Evolutionary conservation across 2,113 vertebrate genomes (phyloP).

Genomic region (Laterallus jamaicensis): DNA sequence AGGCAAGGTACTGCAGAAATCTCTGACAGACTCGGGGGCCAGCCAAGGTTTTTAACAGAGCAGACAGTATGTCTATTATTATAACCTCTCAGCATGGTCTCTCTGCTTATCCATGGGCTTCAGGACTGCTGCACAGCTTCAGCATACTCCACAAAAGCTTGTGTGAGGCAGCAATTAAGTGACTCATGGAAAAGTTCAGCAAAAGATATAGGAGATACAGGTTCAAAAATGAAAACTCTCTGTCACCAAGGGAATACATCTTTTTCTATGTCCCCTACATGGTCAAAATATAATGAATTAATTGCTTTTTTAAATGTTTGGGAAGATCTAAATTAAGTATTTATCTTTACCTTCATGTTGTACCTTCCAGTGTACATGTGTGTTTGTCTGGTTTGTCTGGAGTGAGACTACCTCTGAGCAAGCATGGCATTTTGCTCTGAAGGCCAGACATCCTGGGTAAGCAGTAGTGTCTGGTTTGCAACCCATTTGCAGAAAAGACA

Average conservation of each 20-base stretch:
- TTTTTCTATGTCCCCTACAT: not conserved
- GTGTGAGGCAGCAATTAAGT: not conserved
- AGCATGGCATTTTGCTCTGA: not conserved
- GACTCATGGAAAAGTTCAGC: not conserved
- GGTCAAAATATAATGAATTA: not conserved
- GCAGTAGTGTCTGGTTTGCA: not conserved
- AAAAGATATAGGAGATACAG: not conserved
- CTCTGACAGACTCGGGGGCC: not conserved
- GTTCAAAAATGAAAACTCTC: not conserved
- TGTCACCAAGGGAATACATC: not conserved
- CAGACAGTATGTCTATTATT: not conserved
- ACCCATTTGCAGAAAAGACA: not conserved
- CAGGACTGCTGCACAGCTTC: not conserved
- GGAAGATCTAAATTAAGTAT: not conserved
- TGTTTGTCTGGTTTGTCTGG: accelerated
- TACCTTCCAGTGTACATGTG: not conserved
- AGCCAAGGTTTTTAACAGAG: slow-evolving; percentile 9
- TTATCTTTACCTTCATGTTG: not conserved
- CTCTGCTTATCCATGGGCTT: not conserved
- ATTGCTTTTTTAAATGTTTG: not conserved
- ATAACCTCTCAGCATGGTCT: not conserved
- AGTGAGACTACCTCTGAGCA: not conserved
- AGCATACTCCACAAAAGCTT: not conserved
- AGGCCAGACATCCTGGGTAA: not conserved
- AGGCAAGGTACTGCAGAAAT: not conserved